These are phyloP conservation scores for Synanceia verrucosa DNA, from an alignment of 2,797 vertebrate species.

Conservation along the genomic window DNA sequence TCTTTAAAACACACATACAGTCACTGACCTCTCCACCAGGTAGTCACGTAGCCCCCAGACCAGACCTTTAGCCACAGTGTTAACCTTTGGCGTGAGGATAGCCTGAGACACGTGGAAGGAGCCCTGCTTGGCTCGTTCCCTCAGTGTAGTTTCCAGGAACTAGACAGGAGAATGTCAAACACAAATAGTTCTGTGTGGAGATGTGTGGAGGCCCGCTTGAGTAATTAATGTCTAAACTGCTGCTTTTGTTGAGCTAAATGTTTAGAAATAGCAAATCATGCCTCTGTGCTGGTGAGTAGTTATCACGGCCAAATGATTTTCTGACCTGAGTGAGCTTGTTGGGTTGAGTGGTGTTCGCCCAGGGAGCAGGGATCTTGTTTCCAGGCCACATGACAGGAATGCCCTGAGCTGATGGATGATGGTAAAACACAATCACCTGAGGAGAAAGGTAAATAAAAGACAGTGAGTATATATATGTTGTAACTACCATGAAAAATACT, in stretches of 20 bases:
- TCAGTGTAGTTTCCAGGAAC: conserved; percentile 93
- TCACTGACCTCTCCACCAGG: conserved; percentile 90
- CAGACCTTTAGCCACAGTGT: conserved; percentile 90
- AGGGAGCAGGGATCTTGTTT: conserved; percentile 94
- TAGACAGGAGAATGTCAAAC: conserved; percentile 23
- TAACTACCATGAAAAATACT: no score
- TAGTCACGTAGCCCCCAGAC: conserved; percentile 91
- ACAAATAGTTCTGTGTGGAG: no score
- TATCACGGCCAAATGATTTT: neutral
- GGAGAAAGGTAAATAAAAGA: neutral
- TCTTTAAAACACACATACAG: neutral
- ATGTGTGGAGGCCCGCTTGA: no score
- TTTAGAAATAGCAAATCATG: neutral
- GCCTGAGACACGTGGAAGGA: conserved; percentile 97
- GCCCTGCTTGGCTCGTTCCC: conserved; percentile 85
- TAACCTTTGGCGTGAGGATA: conserved; percentile 92
- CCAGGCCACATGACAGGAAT: conserved; percentile 92
- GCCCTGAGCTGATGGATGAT: conserved; percentile 84
- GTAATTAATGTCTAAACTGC: neutral
- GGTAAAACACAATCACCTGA: conserved; percentile 97
- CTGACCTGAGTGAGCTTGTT: conserved; percentile 86
- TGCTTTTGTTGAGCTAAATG: neutral
- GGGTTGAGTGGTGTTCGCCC: conserved; percentile 96
- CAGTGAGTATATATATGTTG: neutral
- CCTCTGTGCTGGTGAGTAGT: neutral